Percentiles rank a stretch among this genome's conserved stretches.
Conservation (phyloP, 2,113 vertebrate species). For the Microcebus griseorufus region DNA sequence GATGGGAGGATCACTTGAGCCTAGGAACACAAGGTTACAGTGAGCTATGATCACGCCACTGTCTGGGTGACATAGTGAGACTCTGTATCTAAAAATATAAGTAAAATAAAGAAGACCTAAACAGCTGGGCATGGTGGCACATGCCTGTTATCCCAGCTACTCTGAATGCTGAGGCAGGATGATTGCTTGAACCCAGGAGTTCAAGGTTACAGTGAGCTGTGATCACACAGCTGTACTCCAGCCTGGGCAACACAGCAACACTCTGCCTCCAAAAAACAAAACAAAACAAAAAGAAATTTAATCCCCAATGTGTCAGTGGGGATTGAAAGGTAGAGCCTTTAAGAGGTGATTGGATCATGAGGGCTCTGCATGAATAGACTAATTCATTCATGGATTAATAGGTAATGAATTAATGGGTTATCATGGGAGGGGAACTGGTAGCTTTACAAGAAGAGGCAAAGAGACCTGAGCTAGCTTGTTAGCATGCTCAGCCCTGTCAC, state of each 20-base stretch:
- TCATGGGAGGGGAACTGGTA: neutral
- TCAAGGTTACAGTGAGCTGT: neutral
- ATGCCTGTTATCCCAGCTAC: neutral
- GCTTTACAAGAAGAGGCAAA: neutral
- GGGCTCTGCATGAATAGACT: neutral
- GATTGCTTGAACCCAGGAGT: neutral
- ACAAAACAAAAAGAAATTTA: neutral
- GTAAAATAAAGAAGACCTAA: too few species aligned
- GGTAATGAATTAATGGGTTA: neutral
- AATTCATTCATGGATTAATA: neutral
- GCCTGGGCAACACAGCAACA: neutral
- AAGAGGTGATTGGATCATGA: neutral
- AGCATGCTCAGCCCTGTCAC: neutral
- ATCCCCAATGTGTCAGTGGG: neutral
- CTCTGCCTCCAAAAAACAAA: neutral
- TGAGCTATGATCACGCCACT: too few species aligned
- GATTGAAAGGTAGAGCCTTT: neutral
- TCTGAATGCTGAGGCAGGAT: neutral
- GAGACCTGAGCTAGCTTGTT: neutral
- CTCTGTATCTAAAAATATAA: neutral
- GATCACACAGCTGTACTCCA: neutral
- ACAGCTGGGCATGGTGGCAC: neutral
- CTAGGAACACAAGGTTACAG: neutral
- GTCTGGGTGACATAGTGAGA: neutral
- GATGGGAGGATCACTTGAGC: neutral